These are phyloP conservation scores for Pangasius macronema DNA, from an alignment of 2,797 vertebrate species.

Conservation along the genomic window DNA sequence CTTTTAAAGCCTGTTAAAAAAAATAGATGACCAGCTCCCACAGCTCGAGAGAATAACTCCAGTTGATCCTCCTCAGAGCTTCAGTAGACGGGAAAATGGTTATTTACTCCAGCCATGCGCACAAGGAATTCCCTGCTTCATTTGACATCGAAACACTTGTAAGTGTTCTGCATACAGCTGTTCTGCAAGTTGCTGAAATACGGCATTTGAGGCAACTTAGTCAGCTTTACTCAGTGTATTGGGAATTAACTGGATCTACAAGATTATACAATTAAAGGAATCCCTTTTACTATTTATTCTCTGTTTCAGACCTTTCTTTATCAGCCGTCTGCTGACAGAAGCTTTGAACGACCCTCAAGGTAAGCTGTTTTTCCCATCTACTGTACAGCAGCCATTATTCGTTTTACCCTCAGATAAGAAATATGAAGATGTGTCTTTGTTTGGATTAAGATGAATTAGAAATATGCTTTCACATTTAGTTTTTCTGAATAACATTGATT, in stretches of 20 bases:
- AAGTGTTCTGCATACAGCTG: slow-evolving; percentile 47
- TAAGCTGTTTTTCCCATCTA: slow-evolving; percentile 30
- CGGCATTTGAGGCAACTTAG: neutral
- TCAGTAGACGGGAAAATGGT: slow-evolving; percentile 54
- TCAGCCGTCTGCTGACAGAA: slow-evolving; percentile 51
- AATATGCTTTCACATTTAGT: neutral
- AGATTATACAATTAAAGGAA: neutral
- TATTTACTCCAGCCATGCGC: slow-evolving; percentile 56
- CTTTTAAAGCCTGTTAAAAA: slow-evolving; percentile 56
- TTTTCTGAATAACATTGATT: neutral
- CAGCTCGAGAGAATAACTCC: slow-evolving; percentile 24
- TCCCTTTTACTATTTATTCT: slow-evolving; percentile 8
- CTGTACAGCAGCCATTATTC: slow-evolving; percentile 1
- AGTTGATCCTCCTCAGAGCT: slow-evolving; percentile 37
- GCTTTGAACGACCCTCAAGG: slow-evolving; percentile 56
- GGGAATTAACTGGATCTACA: neutral
- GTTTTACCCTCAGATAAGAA: neutral
- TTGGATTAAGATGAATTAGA: neutral
- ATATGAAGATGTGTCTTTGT: neutral
- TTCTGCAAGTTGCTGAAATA: slow-evolving; percentile 4
- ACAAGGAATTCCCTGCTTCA: slow-evolving; percentile 62
- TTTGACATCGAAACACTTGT: slow-evolving; percentile 59
- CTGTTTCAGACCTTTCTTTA: slow-evolving; percentile 57
- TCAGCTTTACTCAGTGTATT: neutral
- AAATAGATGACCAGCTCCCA: slow-evolving; percentile 35